phyloP scores from a whole-genome alignment of 1,140 invertebrate species.

The Penaeus vannamei region DNA sequence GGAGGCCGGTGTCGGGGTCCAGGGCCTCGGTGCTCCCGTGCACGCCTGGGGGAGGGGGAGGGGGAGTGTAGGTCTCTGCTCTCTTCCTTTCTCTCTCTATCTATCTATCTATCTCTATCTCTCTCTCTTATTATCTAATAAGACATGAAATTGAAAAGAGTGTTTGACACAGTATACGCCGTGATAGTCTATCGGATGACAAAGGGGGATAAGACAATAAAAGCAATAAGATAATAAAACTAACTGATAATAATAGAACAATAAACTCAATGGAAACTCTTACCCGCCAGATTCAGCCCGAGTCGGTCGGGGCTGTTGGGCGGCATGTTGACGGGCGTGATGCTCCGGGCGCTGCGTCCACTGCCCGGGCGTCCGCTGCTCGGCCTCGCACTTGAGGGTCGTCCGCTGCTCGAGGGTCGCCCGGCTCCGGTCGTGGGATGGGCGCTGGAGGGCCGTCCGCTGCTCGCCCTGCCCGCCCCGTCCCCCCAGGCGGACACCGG shows the following conservation, averaged over 20 bases:
- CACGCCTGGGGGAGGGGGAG: background rate
- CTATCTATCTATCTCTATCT: too few relatives aligned
- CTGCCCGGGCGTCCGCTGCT: background rate
- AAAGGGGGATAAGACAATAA: too few relatives aligned
- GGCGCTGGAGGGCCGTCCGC: too few relatives aligned
- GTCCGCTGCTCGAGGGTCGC: too few relatives aligned
- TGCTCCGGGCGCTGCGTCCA: constrained; percentile 47
- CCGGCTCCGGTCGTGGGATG: too few relatives aligned
- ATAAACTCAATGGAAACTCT: background rate
- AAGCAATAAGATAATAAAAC: too few relatives aligned
- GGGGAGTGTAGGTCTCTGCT: too few relatives aligned
- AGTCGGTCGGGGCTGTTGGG: constrained; percentile 38
- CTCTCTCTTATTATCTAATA: too few relatives aligned
- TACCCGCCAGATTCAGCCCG: background rate
- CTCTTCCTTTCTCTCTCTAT: too few relatives aligned
- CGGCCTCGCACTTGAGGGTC: constrained; percentile 32
- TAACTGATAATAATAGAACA: background rate
- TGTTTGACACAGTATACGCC: too few relatives aligned
- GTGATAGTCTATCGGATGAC: too few relatives aligned
- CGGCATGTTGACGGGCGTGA: constrained; percentile 55
- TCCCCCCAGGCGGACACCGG: constrained; percentile 58
- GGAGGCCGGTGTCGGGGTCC: constrained; percentile 51
- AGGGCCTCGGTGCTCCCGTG: constrained; percentile 18
- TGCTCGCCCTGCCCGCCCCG: background rate
- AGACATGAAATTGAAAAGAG: too few relatives aligned